Conservation (phyloP, 2,888 invertebrate species). For the Drosophila monieri region DNA sequence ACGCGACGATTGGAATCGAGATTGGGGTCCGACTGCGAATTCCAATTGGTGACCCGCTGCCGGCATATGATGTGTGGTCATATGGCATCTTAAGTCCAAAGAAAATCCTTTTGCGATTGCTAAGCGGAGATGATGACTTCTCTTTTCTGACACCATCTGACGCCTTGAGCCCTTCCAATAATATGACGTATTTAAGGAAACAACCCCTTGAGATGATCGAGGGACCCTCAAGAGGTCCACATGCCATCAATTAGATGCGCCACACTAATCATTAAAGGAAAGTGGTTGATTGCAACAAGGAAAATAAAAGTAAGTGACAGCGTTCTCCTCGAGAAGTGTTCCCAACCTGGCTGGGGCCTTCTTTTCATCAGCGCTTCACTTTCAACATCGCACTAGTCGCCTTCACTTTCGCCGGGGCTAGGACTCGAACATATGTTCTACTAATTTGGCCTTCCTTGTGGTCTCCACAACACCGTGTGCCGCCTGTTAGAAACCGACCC, state of each 20-base stretch:
- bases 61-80: slow-evolving; percentile 61
- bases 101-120: slow-evolving; percentile 65
- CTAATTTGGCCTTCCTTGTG: slow-evolving; percentile 50
- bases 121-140: slow-evolving; percentile 45
- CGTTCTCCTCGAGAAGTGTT: slow-evolving; percentile 29
- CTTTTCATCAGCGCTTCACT: slow-evolving; percentile 27
- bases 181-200: slow-evolving; percentile 57
- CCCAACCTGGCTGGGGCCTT: slow-evolving; percentile 12
- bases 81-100: slow-evolving; percentile 47
- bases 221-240: slow-evolving; percentile 41
- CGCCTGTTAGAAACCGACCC: slow-evolving; percentile 57
- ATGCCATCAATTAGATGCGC: slow-evolving; percentile 68
- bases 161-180: slow-evolving; percentile 16
- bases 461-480: slow-evolving; percentile 57
- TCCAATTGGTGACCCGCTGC: slow-evolving; percentile 16
- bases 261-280: slow-evolving; percentile 53
- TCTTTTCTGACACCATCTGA: slow-evolving; percentile 52
- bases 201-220: slow-evolving; percentile 61
- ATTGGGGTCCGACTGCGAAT: slow-evolving; percentile 17
- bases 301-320: slow-evolving; percentile 56
- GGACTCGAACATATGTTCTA: slow-evolving; percentile 69
- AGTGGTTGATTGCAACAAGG: slow-evolving; percentile 46
- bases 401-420: slow-evolving; percentile 52
- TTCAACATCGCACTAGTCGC: slow-evolving; percentile 29
- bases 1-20: slow-evolving; percentile 51